Evolutionary conservation across 2,888 invertebrate species (phyloP).

Genomic region (Phyllotreta striolata): DNA sequence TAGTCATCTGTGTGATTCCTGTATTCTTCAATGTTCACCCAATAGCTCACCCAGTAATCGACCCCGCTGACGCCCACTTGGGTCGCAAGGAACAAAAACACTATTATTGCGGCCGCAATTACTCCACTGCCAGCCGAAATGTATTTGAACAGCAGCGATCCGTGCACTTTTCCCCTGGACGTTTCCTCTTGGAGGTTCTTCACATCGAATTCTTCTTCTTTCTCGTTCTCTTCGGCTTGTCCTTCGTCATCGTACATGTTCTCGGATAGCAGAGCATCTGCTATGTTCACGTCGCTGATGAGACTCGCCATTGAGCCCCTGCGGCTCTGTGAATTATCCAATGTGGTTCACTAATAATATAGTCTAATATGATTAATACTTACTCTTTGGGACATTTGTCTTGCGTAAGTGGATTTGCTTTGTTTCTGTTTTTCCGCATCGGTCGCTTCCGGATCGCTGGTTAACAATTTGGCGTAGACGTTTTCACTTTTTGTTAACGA

Average conservation of each 20-base stretch:
- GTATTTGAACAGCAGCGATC: constrained; percentile 66
- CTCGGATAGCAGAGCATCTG: constrained; percentile 53
- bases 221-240: constrained; percentile 48
- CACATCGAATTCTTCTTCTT: constrained; percentile 59
- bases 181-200: constrained; percentile 65
- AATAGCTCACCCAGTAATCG: constrained; percentile 78
- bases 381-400: constrained; percentile 18
- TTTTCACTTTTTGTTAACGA: constrained; percentile 61
- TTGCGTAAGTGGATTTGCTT: neutral
- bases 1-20: constrained; percentile 7
- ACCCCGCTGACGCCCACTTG: constrained; percentile 71
- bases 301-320: constrained; percentile 50
- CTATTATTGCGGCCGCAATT: constrained; percentile 40
- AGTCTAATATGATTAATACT: neutral
- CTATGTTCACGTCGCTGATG: constrained; percentile 57
- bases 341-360: neutral
- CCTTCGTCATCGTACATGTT: constrained; percentile 54
- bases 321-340: too few species aligned
- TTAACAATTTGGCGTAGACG: constrained; percentile 63
- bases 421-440: constrained; percentile 44
- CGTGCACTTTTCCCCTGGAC: constrained; percentile 67
- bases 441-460: constrained; percentile 54
- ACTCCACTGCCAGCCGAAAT: constrained; percentile 65
- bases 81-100: neutral
- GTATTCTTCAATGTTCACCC: constrained; percentile 60